Percentiles rank a stretch among this genome's conserved stretches.
Conservation (phyloP, 2,888 invertebrate species). For the Tetranychus truncatus region DNA sequence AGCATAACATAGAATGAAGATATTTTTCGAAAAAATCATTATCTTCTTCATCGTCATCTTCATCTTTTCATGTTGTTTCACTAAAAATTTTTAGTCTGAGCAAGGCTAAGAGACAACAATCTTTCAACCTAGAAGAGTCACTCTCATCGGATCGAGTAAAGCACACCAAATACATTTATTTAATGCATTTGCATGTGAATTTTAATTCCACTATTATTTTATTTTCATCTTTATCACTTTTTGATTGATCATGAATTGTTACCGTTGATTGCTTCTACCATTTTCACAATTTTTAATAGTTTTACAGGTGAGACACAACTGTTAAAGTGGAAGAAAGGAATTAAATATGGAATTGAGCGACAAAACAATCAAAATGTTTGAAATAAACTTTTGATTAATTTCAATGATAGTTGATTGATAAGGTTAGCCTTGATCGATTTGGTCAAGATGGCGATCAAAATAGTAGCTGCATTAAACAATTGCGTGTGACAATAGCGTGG, state of each 20-base stretch:
- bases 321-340: no score
- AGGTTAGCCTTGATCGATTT: not conserved
- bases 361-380: not conserved
- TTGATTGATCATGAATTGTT: no score
- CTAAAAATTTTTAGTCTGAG: not conserved
- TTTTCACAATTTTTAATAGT: no score
- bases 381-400: not conserved
- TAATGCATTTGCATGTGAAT: no score
- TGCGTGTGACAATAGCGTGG: not conserved
- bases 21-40: not conserved
- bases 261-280: no score
- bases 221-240: no score
- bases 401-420: not conserved
- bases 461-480: not conserved
- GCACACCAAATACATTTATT: no score
- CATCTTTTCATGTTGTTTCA: not conserved
- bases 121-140: no score
- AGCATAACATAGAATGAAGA: not conserved
- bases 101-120: no score
- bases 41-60: not conserved
- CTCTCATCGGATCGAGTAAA: no score
- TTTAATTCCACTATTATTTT: no score
- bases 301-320: no score
- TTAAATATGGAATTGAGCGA: not conserved
- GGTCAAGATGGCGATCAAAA: not conserved